These are phyloP conservation scores for Dissostichus mawsoni DNA, from an alignment of 2,113 vertebrate genomes.

Conservation along the genomic window DNA sequence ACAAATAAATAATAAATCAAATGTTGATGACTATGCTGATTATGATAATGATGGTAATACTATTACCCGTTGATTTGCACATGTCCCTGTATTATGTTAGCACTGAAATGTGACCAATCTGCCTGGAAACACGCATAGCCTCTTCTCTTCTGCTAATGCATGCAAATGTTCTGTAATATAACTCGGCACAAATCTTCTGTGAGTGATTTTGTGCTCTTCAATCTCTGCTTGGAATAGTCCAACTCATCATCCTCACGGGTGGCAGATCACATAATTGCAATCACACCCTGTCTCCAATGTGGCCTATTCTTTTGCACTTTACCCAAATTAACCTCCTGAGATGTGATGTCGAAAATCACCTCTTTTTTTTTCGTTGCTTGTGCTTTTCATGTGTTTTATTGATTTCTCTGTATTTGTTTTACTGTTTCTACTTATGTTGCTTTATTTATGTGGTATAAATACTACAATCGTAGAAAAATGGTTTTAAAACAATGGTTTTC, in stretches of 20 bases:
- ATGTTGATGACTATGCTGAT: not conserved
- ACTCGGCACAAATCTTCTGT: conserved; percentile 48
- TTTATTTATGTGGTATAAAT: not conserved
- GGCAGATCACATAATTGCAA: conserved; percentile 20
- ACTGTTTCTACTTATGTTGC: not conserved
- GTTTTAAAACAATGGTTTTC: too few species aligned
- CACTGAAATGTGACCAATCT: conserved; percentile 57
- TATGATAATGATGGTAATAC: conserved; percentile 29
- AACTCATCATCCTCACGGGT: conserved; percentile 28
- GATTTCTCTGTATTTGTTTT: not conserved
- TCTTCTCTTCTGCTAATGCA: conserved; percentile 68
- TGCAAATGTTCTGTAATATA: conserved; percentile 64
- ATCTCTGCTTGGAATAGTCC: conserved; percentile 45
- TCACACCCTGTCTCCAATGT: conserved; percentile 27
- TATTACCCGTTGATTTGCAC: conserved; percentile 55
- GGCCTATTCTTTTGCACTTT: conserved; percentile 35
- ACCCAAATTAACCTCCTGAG: conserved; percentile 9
- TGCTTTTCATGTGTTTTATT: conserved; percentile 12
- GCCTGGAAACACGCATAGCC: conserved; percentile 28
- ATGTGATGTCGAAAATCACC: conserved; percentile 26
- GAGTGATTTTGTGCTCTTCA: conserved; percentile 47
- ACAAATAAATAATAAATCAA: conserved; percentile 17
- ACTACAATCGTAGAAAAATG: too few species aligned
- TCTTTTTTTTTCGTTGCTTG: not conserved
- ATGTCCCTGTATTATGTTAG: conserved; percentile 51